Evolutionary conservation across 2,888 invertebrate genomes (phyloP).

Genomic region (Lypha dubia): DNA sequence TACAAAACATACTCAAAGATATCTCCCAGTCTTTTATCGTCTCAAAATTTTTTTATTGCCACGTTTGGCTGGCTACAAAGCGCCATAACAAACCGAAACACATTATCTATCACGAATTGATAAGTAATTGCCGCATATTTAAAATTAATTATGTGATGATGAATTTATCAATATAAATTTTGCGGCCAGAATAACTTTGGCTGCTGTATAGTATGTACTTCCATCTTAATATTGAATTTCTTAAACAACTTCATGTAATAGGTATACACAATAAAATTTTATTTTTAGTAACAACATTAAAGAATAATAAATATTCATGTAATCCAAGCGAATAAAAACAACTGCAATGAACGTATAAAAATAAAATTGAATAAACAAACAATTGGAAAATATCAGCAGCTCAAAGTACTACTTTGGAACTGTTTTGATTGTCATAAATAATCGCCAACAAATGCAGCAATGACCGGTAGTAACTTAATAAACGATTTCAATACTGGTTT

Average conservation of each 20-base stretch:
- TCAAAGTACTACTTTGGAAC: slow-evolving; percentile 11
- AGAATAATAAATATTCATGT: slow-evolving; percentile 10
- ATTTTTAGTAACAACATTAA: slow-evolving; percentile 42
- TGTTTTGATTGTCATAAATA: slow-evolving; percentile 21
- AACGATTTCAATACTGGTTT: slow-evolving; percentile 1
- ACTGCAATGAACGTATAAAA: background rate
- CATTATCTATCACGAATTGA: too few relatives aligned
- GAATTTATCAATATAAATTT: too few relatives aligned
- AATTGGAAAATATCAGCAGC: background rate
- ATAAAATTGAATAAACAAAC: slow-evolving; percentile 13
- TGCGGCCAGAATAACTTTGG: too few relatives aligned
- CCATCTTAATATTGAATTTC: slow-evolving; percentile 11
- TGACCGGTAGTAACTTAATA: slow-evolving; percentile 58
- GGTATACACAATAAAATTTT: slow-evolving; percentile 4
- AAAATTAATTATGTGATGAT: too few relatives aligned
- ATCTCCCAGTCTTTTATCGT: too few relatives aligned
- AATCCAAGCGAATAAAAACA: slow-evolving; percentile 24
- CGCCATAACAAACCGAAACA: too few relatives aligned
- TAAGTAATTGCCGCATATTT: too few relatives aligned
- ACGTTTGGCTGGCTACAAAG: too few relatives aligned
- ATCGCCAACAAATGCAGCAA: slow-evolving; percentile 24
- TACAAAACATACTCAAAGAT: too few relatives aligned
- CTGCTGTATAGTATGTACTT: background rate
- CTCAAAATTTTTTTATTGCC: too few relatives aligned
- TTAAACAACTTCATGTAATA: background rate